Evolutionary conservation across 1,140 invertebrate genomes (phyloP), one percentile per base, ranked within the genome.

Genomic region (Ooceraea biroi): DNA sequence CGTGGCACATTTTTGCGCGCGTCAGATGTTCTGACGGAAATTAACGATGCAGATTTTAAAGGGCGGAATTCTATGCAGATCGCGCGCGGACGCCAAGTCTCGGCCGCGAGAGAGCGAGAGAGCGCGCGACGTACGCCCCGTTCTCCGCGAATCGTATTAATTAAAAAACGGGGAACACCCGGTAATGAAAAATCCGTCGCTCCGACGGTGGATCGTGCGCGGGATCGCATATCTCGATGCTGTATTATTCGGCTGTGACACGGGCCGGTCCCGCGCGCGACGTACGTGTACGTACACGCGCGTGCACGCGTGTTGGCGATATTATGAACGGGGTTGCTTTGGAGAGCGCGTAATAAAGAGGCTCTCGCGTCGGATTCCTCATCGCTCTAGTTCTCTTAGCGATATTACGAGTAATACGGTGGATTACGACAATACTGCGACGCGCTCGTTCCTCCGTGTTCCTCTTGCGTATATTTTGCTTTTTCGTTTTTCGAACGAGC

Each of bases 11-110:
- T 82, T 82, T 82, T 82, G 66, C 74, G 48, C 69, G 68, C 78
- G 68, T 82, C 78, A 74, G 71, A 61, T 74, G 71, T 74, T 61
- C 78, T 55, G 68, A 82, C 78, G 78, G 71, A 74, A 82, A 82
- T 82, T 74, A 82, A 74, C 68, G 78, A 82, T 82, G 78, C 78
- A 82, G 71, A 82, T 82, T 82, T 82, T 74, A 74, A 82, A 73
- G 69, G 58, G 71, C 58, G 71, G 46, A 61, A 82, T 82, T 74
- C 78, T 41, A 50, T 60, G 69, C 68, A 61, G 41, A 82, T 69
- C 76, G 55, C 44, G 73, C 71, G 14, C 19, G 8, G 44, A 61
- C 61, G 14, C 72, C 27, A 25, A 36, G 58, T 7, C n/a, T n/a
- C 57, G 73, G 30, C 41, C 73, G 30, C 50, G 52, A 27, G 69